A percentile compares a stretch with the other conserved stretches of the same genome.
These are phyloP conservation scores for Epicampocera succincta DNA, from an alignment of 2,888 invertebrate genomes.

Conservation along the genomic window DNA sequence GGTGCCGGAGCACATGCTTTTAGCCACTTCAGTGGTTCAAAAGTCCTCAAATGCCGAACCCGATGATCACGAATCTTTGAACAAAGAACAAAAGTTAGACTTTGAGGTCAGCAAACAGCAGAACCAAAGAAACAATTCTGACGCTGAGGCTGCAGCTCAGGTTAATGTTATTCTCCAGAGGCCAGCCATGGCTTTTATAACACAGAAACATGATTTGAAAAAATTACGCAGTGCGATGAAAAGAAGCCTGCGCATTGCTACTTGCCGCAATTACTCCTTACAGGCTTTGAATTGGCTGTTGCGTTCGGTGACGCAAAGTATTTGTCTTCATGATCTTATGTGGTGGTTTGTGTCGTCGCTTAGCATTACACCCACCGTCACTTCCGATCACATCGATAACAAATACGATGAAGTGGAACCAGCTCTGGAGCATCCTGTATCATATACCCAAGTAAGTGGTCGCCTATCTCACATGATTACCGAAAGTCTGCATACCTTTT, in stretches of 20 bases:
- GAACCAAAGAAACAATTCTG: slow-evolving; percentile 64
- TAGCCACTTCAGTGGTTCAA: slow-evolving; percentile 77
- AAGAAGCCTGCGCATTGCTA: slow-evolving; percentile 90
- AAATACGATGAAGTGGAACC: slow-evolving; percentile 77
- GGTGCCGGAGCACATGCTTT: slow-evolving; percentile 85
- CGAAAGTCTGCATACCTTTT: slow-evolving; percentile 90
- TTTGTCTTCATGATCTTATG: slow-evolving; percentile 95
- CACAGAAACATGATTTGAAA: slow-evolving; percentile 92
- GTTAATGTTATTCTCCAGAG: slow-evolving; percentile 81
- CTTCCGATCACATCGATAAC: slow-evolving; percentile 79
- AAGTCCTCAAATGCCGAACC: slow-evolving; percentile 75
- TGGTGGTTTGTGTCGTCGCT: slow-evolving; percentile 98
- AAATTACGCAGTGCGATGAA: slow-evolving; percentile 93
- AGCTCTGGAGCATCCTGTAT: slow-evolving; percentile 87
- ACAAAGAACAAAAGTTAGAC: slow-evolving; percentile 37
- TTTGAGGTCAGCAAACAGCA: slow-evolving; percentile 63
- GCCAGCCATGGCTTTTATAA: slow-evolving; percentile 93
- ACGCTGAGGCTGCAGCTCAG: slow-evolving; percentile 74
- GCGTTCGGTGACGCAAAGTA: slow-evolving; percentile 94
- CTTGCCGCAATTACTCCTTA: slow-evolving; percentile 92
- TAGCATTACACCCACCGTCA: slow-evolving; percentile 82
- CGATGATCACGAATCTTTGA: slow-evolving; percentile 49
- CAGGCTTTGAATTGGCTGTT: slow-evolving; percentile 98
- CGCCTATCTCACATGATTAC: slow-evolving; percentile 86
- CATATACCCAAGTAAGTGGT: slow-evolving; percentile 90